Base-by-base conservation (phyloP, 2,113 vertebrate species). In the Eublepharis macularius region DNA sequence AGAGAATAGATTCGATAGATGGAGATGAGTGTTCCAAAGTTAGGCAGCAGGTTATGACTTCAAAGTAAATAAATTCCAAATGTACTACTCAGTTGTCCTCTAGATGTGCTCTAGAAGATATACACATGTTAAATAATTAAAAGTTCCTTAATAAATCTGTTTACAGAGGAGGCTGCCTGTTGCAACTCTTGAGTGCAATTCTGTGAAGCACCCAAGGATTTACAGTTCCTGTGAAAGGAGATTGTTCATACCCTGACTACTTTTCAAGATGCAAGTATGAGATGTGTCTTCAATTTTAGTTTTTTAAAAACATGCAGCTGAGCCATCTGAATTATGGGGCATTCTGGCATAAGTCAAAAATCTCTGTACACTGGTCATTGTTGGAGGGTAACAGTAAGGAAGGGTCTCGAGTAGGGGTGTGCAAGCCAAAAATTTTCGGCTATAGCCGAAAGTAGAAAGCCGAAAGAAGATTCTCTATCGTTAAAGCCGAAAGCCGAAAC, bases 11-110 rank as follows among this genome's bases (percentile, higher is more conserved):
- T 34, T 63, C 63, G 51, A 85, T 73, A 14, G 84, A 45, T 85
- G 68, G 29, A 80, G 54, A 73, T 26, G n/a, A 72, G 51, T 73
- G 41, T 80, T 80, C 76, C 77, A 74, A n/a, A 45, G 49, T 19
- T n/a, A 80, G n/a, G 68, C 41, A 72, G 80, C 83, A 26, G 65
- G 39, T 80, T 85, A 65, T 36, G 76, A 80, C 63, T 85, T 49
- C 70, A 79, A 80, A 72, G 49, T 32, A 80, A 85, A 85, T 57
- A 4, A 32, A 80, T 43, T 74, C 57, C 72, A 79, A 85, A 85
- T 80, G 26, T n/a, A 34, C 57, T 47, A 85, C 39, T 63, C 84
- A 34, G 24, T 60, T 29, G 72, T 85, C 60, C 66, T 76, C 36
- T 60, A 43, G 19, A 32, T 36, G 34, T 63, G 32, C 21, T 24